Evolutionary conservation across 2,888 invertebrate species (phyloP).

Genomic region (Melinaea marsaeus): DNA sequence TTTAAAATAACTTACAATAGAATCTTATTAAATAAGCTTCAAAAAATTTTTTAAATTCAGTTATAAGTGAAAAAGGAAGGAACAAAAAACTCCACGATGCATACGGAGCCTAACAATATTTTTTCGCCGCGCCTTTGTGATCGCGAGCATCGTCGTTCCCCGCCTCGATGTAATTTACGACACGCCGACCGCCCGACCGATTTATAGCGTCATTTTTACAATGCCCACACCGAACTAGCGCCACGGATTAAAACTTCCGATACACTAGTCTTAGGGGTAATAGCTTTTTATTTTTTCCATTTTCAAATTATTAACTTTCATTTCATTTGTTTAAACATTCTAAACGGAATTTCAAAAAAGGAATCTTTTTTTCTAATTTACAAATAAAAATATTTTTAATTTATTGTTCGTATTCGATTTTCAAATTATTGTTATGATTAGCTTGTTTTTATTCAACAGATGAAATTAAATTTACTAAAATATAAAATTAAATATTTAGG

Average conservation of each 20-base stretch:
- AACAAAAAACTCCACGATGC: constrained; percentile 25
- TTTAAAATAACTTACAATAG: too few species aligned
- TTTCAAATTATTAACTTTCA: neutral
- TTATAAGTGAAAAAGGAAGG: neutral
- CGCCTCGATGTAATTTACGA: constrained; percentile 45
- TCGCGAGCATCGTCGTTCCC: constrained; percentile 54
- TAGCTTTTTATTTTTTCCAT: neutral
- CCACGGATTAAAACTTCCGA: constrained; percentile 14
- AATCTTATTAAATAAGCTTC: neutral
- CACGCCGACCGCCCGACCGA: constrained; percentile 55
- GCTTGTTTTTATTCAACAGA: too few species aligned
- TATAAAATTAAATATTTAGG: too few species aligned
- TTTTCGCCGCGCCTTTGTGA: constrained; percentile 67
- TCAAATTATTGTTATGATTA: too few species aligned
- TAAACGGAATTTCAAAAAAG: neutral
- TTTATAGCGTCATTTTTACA: constrained; percentile 72
- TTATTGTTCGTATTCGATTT: neutral
- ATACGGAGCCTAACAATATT: constrained; percentile 50
- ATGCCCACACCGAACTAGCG: constrained; percentile 43
- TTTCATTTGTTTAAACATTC: neutral
- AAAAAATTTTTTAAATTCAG: neutral
- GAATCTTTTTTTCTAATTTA: neutral
- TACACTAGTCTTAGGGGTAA: constrained; percentile 3
- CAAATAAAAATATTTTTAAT: neutral
- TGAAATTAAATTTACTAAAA: too few species aligned